Evolutionary conservation across 2,113 vertebrate species (phyloP), one percentile per base, ranked within the genome.

Genomic region (Cheilinus undulatus): DNA sequence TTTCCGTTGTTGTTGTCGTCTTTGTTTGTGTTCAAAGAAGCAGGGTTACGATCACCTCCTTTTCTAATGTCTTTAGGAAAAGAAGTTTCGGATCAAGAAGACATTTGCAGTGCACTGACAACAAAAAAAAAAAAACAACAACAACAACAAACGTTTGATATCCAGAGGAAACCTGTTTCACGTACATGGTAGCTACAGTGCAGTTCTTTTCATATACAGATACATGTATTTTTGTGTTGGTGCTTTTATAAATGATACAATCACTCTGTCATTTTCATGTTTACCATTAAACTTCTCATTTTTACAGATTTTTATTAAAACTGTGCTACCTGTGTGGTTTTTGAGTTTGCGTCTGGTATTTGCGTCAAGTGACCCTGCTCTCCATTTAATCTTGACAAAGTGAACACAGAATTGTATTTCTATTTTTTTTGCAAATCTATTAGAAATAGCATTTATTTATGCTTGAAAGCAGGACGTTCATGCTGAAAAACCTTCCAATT

Each of bases 231-330:
- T 86, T 86, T 89, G 85, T 88, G 81, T 88, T 87, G 83, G 78
- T 86, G 82, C 70, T 90, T 92, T 90, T 89, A 58, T 90, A 88
- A 86, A 89, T 60, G 72, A 91, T 86, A 73, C 80, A 87, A 85
- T 88, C 84, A 85, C 77, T 72, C 58, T 79, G 75, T 76, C 87
- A 88, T 86, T 73, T 85, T 88, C 90, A 92, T 78, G 86, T 91
- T 86, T 83, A 32, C 80, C 89, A 92, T 91, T 91, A 86, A 91
- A 92, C 62, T 81, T 90, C 78, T 89, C 83, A 85, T 91, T 92
- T 92, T 92, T 91, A 91, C 90, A 92, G 85, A 91, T 92, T 92
- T 92, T 81, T 92, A 92, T 90, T 77, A 88, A 90, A 89, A 79
- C 59, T 13, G 64, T 77, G 67, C 30, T 17, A 4, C 27, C 3